These are phyloP conservation scores for Rhinophrynus dorsalis DNA, from an alignment of 2,797 vertebrate genomes.

Conservation along the genomic window DNA sequence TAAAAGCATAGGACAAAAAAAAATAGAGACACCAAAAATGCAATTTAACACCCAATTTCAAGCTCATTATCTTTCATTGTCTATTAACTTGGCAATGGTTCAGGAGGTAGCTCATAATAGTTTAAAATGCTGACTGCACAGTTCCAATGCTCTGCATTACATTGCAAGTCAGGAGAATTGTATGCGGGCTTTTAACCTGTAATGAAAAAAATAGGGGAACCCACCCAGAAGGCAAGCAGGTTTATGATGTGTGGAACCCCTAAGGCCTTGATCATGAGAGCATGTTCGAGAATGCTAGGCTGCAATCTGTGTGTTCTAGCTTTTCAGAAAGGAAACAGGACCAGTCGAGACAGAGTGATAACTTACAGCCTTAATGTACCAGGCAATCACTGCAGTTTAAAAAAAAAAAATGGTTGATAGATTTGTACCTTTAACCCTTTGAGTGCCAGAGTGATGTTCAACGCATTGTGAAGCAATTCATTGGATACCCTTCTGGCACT, in stretches of 20 bases:
- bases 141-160: slow-evolving; percentile 68
- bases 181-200: slow-evolving; percentile 49
- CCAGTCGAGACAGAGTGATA: not conserved
- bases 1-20: slow-evolving; percentile 69
- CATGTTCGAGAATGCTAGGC: not conserved
- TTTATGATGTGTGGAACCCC: slow-evolving; percentile 46
- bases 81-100: slow-evolving; percentile 86
- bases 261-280: slow-evolving; percentile 18
- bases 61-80: slow-evolving; percentile 89
- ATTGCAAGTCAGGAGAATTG: slow-evolving; percentile 66
- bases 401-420: no score
- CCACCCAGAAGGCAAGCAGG: slow-evolving; percentile 43
- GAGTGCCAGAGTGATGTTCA: no score
- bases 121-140: slow-evolving; percentile 85
- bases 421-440: no score
- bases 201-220: slow-evolving; percentile 33
- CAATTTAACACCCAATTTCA: slow-evolving; percentile 87
- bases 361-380: no score
- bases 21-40: slow-evolving; percentile 74
- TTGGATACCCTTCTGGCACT: no score
- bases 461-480: no score
- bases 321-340: slow-evolving; percentile 15
- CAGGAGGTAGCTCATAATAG: slow-evolving; percentile 83
- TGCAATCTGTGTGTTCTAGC: slow-evolving; percentile 28
- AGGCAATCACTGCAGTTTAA: no score